Percentiles rank a stretch among this genome's conserved stretches.
These are phyloP conservation scores for Oryzias sinensis DNA, from an alignment of 2,797 vertebrate genomes.

Conservation along the genomic window DNA sequence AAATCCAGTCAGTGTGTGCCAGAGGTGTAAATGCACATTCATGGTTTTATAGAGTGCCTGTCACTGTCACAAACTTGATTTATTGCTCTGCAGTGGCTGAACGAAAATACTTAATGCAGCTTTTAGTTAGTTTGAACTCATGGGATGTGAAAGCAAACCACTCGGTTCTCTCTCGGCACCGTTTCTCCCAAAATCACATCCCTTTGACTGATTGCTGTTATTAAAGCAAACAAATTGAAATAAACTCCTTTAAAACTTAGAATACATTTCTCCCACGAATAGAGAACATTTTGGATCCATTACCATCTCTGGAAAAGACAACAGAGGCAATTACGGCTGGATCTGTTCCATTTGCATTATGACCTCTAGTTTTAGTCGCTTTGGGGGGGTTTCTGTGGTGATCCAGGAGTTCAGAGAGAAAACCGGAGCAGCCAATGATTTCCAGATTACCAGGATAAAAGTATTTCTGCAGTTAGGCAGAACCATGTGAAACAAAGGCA, in stretches of 20 bases:
- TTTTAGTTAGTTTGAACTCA: background rate
- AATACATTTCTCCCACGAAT: slow-evolving; percentile 5
- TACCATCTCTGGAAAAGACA: slow-evolving; percentile 52
- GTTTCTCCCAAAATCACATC: background rate
- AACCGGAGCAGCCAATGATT: slow-evolving; percentile 31
- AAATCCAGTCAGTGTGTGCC: background rate
- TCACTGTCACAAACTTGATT: background rate
- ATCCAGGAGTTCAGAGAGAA: slow-evolving; percentile 26
- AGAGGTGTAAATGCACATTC: background rate
- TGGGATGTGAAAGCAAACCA: background rate
- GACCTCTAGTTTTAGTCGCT: slow-evolving; percentile 18
- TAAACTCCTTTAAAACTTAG: slow-evolving; percentile 18
- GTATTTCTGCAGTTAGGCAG: slow-evolving; percentile 5
- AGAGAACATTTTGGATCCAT: slow-evolving; percentile 40
- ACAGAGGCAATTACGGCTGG: slow-evolving; percentile 40
- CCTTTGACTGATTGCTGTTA: slow-evolving; percentile 14
- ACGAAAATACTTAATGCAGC: background rate
- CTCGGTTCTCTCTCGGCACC: background rate
- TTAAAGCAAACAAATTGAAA: slow-evolving; percentile 30
- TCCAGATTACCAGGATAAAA: slow-evolving; percentile 28
- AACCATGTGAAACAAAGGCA: slow-evolving; percentile 14
- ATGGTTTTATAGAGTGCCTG: background rate
- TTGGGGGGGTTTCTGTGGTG: slow-evolving; percentile 34
- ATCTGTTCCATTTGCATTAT: slow-evolving; percentile 33
- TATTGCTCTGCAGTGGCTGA: background rate